Conservation (phyloP, 2,113 vertebrate genomes). For the Calypte anna region DNA sequence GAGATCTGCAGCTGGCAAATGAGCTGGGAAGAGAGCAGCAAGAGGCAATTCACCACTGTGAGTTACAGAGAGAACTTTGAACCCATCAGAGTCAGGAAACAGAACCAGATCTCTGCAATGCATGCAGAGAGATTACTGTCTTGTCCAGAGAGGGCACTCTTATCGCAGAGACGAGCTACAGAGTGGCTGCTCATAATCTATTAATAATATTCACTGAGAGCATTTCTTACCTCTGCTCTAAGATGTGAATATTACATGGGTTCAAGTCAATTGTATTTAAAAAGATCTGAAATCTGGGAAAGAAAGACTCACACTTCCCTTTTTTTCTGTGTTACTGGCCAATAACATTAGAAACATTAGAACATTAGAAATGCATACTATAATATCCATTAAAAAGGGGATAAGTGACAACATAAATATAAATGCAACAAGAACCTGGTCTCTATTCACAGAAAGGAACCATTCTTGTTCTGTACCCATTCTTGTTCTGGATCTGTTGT, state of each 20-base stretch:
- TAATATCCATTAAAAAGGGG: not conserved
- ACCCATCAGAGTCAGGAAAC: fast-evolving
- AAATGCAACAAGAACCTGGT: not conserved
- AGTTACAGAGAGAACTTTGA: not conserved
- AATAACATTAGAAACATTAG: not conserved
- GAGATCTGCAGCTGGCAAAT: not conserved
- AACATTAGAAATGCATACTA: not conserved
- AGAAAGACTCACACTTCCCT: not conserved
- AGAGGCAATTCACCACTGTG: not conserved
- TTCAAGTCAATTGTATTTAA: not conserved
- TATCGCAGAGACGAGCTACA: not conserved
- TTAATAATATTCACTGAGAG: not conserved
- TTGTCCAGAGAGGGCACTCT: conserved; percentile 58
- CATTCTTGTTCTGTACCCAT: not conserved
- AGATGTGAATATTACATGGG: not conserved
- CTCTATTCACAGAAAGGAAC: not conserved
- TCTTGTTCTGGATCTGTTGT: not conserved
- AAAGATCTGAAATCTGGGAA: not conserved
- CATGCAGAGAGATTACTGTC: not conserved
- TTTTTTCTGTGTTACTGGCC: not conserved
- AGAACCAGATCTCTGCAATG: not conserved
- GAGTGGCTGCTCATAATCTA: not conserved
- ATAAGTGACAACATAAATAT: not conserved
- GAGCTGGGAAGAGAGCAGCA: not conserved
- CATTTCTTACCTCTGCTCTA: not conserved